Evolutionary conservation across 2,797 vertebrate genomes (phyloP).

Genomic region (Ispidina picta): DNA sequence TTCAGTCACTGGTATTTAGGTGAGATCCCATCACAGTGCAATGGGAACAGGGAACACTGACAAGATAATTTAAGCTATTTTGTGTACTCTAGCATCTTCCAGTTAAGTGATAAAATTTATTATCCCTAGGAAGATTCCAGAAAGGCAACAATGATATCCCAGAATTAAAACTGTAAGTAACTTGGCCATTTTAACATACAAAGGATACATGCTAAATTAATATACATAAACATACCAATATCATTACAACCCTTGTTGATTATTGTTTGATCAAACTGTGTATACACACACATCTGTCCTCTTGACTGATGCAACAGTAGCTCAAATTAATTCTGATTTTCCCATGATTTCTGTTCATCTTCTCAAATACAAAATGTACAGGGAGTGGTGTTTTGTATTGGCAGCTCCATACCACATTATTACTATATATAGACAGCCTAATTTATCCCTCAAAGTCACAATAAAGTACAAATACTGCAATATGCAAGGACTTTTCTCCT

Average conservation of each 20-base stretch:
- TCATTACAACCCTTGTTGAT: not conserved
- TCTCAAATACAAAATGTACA: not conserved
- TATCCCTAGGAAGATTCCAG: not conserved
- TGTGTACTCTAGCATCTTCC: not conserved
- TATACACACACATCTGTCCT: not conserved
- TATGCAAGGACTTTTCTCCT: not conserved
- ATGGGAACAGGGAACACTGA: not conserved
- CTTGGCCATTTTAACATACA: not conserved
- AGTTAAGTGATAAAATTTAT: not conserved
- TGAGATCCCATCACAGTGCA: not conserved
- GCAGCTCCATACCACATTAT: not conserved
- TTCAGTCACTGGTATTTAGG: not conserved
- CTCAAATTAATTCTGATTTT: conserved; percentile 35
- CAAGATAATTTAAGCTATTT: not conserved
- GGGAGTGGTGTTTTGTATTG: not conserved
- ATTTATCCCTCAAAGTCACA: not conserved
- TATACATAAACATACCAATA: not conserved
- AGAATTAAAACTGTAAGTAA: not conserved
- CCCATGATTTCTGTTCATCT: not conserved
- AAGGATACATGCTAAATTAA: not conserved
- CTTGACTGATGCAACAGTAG: not conserved
- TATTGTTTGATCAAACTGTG: not conserved
- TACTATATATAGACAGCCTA: not conserved
- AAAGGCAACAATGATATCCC: not conserved
- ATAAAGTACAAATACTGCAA: conserved; percentile 20